Conservation (phyloP, 2,113 vertebrate species). For the Cinclus cinclus region DNA sequence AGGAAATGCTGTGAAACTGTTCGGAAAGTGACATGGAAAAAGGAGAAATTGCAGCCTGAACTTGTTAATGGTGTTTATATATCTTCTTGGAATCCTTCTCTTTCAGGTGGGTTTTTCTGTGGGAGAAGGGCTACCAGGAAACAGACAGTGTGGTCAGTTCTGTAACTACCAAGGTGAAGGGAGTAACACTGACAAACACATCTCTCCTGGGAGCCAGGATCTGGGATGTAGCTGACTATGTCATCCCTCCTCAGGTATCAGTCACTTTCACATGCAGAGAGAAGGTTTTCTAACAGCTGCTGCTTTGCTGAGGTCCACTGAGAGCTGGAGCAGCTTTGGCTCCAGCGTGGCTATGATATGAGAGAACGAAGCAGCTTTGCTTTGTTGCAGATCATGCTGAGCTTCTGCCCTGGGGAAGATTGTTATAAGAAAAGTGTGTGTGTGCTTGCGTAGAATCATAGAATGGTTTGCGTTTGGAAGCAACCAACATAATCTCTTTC, state of each 20-base stretch:
- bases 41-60: too few relatives aligned
- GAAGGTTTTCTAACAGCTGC: neutral
- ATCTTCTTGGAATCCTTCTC: neutral
- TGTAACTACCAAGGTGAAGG: slow-evolving; percentile 85
- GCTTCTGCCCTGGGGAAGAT: neutral
- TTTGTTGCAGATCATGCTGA: neutral
- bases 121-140: slow-evolving; percentile 92
- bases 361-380: neutral
- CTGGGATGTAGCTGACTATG: slow-evolving; percentile 89
- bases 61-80: neutral
- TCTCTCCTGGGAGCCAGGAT: slow-evolving; percentile 73
- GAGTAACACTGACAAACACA: slow-evolving; percentile 78
- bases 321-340: neutral
- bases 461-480: neutral
- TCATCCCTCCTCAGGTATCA: slow-evolving; percentile 88
- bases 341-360: rapidly evolving
- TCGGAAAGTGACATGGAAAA: neutral
- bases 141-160: slow-evolving; percentile 82
- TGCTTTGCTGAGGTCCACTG: neutral
- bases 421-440: neutral
- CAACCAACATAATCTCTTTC: neutral
- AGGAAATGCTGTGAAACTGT: neutral
- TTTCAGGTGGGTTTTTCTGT: slow-evolving; percentile 88
- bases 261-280: rapidly evolving
- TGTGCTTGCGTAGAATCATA: neutral